Evolutionary conservation across 1,140 invertebrate genomes (phyloP).

Genomic region (Eufriesea mexicana): DNA sequence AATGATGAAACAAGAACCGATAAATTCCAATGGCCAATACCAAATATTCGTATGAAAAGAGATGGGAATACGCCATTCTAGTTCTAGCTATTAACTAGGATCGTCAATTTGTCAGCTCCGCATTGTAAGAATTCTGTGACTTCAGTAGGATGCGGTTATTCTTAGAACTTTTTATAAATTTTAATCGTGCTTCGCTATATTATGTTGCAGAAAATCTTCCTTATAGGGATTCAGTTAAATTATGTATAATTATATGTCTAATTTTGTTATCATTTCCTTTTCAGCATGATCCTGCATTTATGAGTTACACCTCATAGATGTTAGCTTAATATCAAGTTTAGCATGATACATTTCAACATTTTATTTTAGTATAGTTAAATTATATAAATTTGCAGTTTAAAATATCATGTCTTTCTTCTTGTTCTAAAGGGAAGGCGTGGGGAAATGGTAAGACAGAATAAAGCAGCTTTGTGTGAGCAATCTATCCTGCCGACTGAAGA

Average conservation of each 20-base stretch:
- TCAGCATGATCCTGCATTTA: conserved; percentile 52
- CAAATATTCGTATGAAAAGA: no score
- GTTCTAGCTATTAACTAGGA: no score
- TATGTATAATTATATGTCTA: not conserved
- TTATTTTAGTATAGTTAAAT: conserved; percentile 12
- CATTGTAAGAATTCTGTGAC: not conserved
- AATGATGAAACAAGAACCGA: no score
- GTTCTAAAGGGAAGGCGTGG: conserved; percentile 90
- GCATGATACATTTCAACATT: conserved; percentile 48
- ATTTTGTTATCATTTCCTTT: conserved; percentile 27
- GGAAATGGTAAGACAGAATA: conserved; percentile 93
- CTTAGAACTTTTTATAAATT: conserved; percentile 40
- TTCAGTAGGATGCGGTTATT: not conserved
- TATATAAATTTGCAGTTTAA: not conserved
- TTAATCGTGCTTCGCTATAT: conserved; percentile 46
- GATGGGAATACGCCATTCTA: no score
- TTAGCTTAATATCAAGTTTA: conserved; percentile 53
- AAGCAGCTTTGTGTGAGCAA: conserved; percentile 83
- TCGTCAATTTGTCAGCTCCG: no score
- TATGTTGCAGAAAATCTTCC: conserved; percentile 43
- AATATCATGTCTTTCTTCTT: conserved; percentile 18
- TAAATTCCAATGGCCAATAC: no score
- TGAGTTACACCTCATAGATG: conserved; percentile 23
- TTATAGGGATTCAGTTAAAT: conserved; percentile 9
- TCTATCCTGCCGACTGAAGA: conserved; percentile 73